These are phyloP conservation scores for Drosophila lacicola DNA, from an alignment of 2,888 invertebrate genomes.

Conservation along the genomic window DNA sequence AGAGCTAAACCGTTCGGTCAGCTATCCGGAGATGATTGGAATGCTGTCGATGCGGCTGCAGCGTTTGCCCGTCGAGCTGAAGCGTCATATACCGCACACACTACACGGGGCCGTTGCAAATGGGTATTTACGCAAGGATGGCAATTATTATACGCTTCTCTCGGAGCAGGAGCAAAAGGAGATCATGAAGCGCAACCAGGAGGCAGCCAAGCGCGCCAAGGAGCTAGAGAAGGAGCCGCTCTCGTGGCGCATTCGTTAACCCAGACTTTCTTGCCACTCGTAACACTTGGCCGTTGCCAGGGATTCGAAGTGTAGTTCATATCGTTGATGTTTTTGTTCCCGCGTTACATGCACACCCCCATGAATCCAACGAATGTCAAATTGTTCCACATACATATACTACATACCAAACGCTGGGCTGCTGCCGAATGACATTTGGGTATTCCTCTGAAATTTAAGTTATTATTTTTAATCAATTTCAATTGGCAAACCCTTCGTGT, in stretches of 20 bases:
- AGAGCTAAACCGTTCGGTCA: conserved; percentile 54
- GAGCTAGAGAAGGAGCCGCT: conserved; percentile 66
- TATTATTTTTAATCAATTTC: conserved; percentile 42
- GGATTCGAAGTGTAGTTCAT: conserved; percentile 14
- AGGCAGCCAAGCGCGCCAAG: conserved; percentile 63
- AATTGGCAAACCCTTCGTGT: conserved; percentile 41
- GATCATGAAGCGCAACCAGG: conserved; percentile 57
- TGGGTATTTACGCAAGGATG: conserved; percentile 61
- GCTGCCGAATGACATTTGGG: conserved; percentile 35
- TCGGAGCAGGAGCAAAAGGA: conserved; percentile 58
- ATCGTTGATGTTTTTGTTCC: conserved; percentile 29
- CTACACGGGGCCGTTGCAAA: conserved; percentile 57
- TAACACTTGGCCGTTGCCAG: conserved; percentile 10
- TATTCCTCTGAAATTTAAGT: conserved; percentile 50
- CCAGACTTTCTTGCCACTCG: not conserved
- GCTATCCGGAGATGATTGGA: conserved; percentile 60
- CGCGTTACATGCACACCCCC: conserved; percentile 17
- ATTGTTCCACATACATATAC: conserved; percentile 1
- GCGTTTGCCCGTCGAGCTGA: conserved; percentile 55
- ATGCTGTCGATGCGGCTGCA: conserved; percentile 50
- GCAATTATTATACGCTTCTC: conserved; percentile 54
- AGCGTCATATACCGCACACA: conserved; percentile 62
- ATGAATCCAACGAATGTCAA: conserved; percentile 11
- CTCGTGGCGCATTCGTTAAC: conserved; percentile 68
- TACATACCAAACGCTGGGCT: conserved; percentile 24